Conservation (phyloP, 2,888 invertebrate species). For the Yponomeuta malinellus region DNA sequence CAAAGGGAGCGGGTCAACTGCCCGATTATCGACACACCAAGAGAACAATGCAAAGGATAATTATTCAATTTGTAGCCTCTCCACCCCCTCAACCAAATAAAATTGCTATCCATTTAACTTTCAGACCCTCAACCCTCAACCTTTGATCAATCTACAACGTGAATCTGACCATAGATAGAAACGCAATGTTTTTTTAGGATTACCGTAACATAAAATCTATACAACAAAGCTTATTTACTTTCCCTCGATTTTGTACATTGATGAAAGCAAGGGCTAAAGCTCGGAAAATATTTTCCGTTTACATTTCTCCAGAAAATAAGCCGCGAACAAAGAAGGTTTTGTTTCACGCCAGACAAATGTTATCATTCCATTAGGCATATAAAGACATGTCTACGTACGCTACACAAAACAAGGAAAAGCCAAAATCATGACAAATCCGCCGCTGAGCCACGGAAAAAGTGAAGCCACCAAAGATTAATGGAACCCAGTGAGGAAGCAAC, state of each 20-base stretch:
- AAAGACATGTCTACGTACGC: constrained; percentile 14
- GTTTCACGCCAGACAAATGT: constrained; percentile 18
- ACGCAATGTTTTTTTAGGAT: constrained; percentile 10
- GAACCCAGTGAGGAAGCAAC: constrained; percentile 38
- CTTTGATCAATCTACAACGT: constrained; percentile 33
- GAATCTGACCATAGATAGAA: constrained; percentile 17
- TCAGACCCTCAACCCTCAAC: constrained; percentile 34
- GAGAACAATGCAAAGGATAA: constrained; percentile 51
- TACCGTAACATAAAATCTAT: background rate
- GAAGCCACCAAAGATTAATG: constrained; percentile 59
- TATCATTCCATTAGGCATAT: constrained; percentile 22
- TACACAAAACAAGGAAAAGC: constrained; percentile 23
- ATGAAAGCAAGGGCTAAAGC: background rate
- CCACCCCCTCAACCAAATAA: constrained; percentile 34
- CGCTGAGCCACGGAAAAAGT: constrained; percentile 53
- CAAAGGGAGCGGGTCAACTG: constrained; percentile 46
- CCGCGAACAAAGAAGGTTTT: constrained; percentile 13
- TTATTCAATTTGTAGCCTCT: constrained; percentile 64
- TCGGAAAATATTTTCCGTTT: constrained; percentile 5
- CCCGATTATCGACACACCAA: constrained; percentile 46
- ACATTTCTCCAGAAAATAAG: constrained; percentile 3
- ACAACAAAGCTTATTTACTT: constrained; percentile 2
- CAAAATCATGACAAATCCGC: constrained; percentile 52
- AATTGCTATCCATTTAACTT: constrained; percentile 48
- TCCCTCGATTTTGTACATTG: constrained; percentile 4